Conservation (phyloP, 2,113 vertebrate species). For the Pachycephala philippinensis region DNA sequence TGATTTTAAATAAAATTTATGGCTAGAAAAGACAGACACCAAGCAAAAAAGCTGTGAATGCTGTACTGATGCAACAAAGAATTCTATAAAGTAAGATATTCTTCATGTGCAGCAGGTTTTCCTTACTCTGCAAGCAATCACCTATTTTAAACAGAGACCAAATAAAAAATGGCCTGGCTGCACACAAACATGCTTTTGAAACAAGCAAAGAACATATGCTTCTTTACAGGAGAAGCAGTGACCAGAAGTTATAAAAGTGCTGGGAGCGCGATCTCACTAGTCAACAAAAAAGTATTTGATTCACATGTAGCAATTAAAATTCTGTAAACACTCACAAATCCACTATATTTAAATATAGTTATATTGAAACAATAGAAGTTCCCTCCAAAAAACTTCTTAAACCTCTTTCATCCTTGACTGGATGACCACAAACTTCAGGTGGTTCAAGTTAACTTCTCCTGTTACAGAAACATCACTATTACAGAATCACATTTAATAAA, state of each 20-base stretch:
- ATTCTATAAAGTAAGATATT: neutral
- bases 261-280: neutral
- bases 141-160: neutral
- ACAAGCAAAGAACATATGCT: neutral
- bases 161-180: neutral
- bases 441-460: neutral
- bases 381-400: neutral
- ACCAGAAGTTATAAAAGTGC: neutral
- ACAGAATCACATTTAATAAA: neutral
- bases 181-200: neutral
- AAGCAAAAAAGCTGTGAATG: neutral
- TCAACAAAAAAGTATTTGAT: neutral
- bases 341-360: neutral
- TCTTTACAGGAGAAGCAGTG: neutral
- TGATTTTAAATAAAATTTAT: neutral
- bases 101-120: neutral
- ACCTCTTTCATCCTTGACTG: neutral
- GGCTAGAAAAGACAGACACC: neutral
- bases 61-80: neutral
- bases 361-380: neutral
- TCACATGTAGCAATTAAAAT: neutral
- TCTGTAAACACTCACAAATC: neutral
- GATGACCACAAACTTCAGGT: neutral
- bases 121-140: neutral
- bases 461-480: neutral